Evolutionary conservation across 2,113 vertebrate genomes (phyloP).

Genomic region (Formicarius rufipectus): DNA sequence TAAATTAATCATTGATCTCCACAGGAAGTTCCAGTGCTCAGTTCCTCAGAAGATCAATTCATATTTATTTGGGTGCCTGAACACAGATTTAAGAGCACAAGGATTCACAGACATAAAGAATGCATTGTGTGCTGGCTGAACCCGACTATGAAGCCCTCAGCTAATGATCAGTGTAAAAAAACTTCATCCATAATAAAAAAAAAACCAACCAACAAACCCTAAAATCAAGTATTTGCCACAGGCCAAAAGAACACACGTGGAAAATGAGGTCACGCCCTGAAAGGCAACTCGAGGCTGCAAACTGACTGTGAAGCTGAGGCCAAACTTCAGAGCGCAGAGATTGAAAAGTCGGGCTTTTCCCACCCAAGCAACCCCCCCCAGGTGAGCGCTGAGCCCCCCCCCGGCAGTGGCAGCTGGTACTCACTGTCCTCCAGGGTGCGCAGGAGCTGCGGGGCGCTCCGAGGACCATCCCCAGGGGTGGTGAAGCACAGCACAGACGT

Average conservation of each 20-base stretch:
- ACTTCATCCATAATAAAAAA: neutral
- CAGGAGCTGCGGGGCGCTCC: conserved; percentile 80
- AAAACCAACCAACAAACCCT: neutral
- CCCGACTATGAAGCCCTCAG: neutral
- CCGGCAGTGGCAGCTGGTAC: conserved; percentile 29
- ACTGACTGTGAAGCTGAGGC: neutral
- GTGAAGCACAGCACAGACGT: conserved; percentile 91
- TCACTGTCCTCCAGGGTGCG: conserved; percentile 92
- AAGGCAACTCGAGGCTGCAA: neutral
- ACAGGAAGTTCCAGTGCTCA: neutral
- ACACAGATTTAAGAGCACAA: neutral
- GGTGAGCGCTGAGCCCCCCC: neutral
- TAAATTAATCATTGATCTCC: neutral
- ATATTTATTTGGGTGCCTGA: neutral
- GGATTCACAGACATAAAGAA: neutral
- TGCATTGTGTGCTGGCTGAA: neutral
- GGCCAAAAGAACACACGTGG: neutral
- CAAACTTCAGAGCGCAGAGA: neutral
- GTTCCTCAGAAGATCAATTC: neutral
- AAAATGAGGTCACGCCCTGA: neutral
- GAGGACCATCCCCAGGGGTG: conserved; percentile 90
- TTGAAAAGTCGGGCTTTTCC: neutral
- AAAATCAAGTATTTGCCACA: neutral
- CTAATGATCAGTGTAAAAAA: neutral
- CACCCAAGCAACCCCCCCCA: neutral